These are phyloP conservation scores for Semnopithecus entellus DNA, from an alignment of 2,113 vertebrate genomes.

Conservation along the genomic window DNA sequence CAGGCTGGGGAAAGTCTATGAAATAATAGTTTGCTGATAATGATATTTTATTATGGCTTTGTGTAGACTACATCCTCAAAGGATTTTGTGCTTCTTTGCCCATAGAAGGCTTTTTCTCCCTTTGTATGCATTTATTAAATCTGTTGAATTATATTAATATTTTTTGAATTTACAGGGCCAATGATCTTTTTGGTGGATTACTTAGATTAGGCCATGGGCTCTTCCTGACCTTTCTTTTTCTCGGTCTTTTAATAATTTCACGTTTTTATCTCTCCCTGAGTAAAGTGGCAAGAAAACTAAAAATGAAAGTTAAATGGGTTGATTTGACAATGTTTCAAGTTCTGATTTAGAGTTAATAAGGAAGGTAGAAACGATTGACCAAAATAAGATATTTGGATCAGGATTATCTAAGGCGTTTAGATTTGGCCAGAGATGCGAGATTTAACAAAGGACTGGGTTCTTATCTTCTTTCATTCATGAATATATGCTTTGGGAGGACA, in stretches of 20 bases:
- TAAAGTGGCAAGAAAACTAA: conserved; percentile 45
- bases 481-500: neutral
- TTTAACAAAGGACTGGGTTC: neutral
- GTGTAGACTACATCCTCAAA: neutral
- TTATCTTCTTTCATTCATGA: neutral
- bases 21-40: conserved; percentile 37
- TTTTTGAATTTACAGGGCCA: conserved; percentile 20
- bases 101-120: conserved; percentile 16
- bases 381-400: conserved; percentile 18
- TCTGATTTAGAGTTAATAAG: conserved; percentile 24
- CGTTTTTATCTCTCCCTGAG: neutral
- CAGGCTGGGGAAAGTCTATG: neutral
- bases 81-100: conserved; percentile 21
- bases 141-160: conserved; percentile 27
- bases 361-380: neutral
- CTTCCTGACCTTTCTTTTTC: neutral
- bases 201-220: neutral
- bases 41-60: conserved; percentile 30
- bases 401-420: conserved; percentile 32
- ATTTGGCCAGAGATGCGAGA: neutral
- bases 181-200: conserved; percentile 6
- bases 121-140: conserved; percentile 30
- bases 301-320: conserved; percentile 28
- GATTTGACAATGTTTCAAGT: neutral
- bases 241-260: neutral